Evolutionary conservation across 2,113 vertebrate genomes (phyloP).

Genomic region (Anhinga anhinga): DNA sequence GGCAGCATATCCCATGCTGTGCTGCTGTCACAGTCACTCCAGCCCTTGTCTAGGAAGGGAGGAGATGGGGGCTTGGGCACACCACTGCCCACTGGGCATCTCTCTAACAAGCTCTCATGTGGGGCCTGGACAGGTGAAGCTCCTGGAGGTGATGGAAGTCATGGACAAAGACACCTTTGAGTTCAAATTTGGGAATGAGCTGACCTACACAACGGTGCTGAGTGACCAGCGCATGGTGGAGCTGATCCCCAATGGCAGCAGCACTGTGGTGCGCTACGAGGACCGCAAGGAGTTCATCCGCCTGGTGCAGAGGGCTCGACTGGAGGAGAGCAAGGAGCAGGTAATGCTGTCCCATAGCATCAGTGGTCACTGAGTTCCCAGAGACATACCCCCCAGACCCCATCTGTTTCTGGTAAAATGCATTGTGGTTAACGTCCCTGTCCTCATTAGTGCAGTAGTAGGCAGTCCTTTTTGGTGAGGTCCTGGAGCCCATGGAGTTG

Average conservation of each 20-base stretch:
- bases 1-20: neutral
- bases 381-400: neutral
- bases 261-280: conserved; percentile 83
- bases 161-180: conserved; percentile 96
- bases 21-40: neutral
- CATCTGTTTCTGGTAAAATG: neutral
- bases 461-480: neutral
- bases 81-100: neutral
- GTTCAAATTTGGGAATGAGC: conserved; percentile 93
- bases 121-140: conserved; percentile 82
- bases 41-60: neutral
- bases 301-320: conserved; percentile 88
- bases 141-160: conserved; percentile 93
- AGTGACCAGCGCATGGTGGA: conserved; percentile 89
- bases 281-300: conserved; percentile 88
- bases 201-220: conserved; percentile 91
- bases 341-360: conserved; percentile 49
- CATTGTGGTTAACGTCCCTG: accelerated
- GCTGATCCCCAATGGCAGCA: conserved; percentile 85
- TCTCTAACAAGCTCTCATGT: neutral
- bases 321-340: conserved; percentile 94
- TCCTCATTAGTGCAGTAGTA: neutral
- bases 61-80: neutral
- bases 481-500: neutral
- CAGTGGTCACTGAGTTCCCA: neutral